Base-by-base conservation (phyloP, 2,888 invertebrate genomes). In the Mesorhabditis sp. region DNA sequence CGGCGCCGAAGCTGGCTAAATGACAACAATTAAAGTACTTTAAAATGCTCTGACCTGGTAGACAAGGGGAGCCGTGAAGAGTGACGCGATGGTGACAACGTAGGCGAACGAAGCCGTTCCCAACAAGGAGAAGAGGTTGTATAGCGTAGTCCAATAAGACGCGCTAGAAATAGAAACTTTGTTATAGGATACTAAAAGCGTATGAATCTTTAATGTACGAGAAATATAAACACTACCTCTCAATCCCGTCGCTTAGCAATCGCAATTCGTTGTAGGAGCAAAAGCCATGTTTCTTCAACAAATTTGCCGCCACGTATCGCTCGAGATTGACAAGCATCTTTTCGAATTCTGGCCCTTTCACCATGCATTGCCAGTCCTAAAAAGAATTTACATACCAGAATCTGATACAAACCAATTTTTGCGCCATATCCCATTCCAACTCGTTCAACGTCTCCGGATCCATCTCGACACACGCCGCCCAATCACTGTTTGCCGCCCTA, bases 391-490 rank as follows among this genome's bases (percentile, higher is more conserved):
- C 10, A 15, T 41, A 42, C 13, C 66, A 13, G 42, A 61, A 72
- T 69, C 73, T 45, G 62, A 63, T 15, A 68, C 83, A 79, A 80
- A 87, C 95, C 86, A 97, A 92, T 76, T 76, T 73, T 42, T 72
- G 71, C 7, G 78, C 71, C 62, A 79, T 72, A 7, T 73, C 69
- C 79, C 79, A 78, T 70, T 97, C 96, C 70, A 95, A 88, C 85
- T 90, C 88, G 86, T 93, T 93, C 70, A 97, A 89, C 80, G 91
- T 89, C 70, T 90, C 89, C 43, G 91, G 88, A 72, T 90, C 89
- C 78, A 94, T 89, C 72, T 91, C 91, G 13, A 92, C 92, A 62
- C 93, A 92, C 73, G 90, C 90, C 13, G 96, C 95, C 95, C 96
- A 97, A 87, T 95, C 94, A 70, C 92, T 91, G 85, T 94, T 91